phyloP scores from a whole-genome alignment of 1,140 invertebrate species.

The Penaeus japonicus region DNA sequence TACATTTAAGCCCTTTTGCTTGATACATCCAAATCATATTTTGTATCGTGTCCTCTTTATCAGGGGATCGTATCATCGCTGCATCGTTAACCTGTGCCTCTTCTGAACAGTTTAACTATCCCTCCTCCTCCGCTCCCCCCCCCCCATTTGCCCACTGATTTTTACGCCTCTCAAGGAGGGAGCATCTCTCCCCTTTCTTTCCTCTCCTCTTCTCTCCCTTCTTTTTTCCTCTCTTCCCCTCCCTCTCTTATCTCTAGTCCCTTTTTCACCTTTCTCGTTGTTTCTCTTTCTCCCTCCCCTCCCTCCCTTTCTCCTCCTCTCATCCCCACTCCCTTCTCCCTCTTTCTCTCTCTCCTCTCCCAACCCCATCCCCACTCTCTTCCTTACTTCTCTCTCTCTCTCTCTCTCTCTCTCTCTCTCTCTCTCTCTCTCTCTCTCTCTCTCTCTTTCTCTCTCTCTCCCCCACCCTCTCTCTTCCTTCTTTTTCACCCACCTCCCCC shows the following conservation, averaged over 20 bases:
- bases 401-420: neutral
- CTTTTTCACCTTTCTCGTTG: neutral
- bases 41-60: too few relatives aligned
- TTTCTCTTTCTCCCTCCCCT: neutral
- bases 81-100: too few relatives aligned
- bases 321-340: neutral
- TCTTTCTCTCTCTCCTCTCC: neutral
- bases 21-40: too few relatives aligned
- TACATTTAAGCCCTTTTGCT: too few relatives aligned
- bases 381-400: neutral
- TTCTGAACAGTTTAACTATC: too few relatives aligned
- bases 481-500: neutral
- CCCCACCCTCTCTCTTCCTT: neutral
- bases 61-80: too few relatives aligned
- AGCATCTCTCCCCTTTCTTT: too few relatives aligned
- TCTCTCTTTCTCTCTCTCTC: neutral
- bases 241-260: neutral
- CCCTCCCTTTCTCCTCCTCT: neutral
- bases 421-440: constrained; percentile 2
- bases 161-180: too few relatives aligned
- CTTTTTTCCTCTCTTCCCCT: too few relatives aligned
- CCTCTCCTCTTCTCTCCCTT: too few relatives aligned
- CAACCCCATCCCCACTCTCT: neutral
- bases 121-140: too few relatives aligned
- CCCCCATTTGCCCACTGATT: too few relatives aligned